Evolutionary conservation across 2,113 vertebrate species (phyloP).

Genomic region (Tachysurus vachellii): DNA sequence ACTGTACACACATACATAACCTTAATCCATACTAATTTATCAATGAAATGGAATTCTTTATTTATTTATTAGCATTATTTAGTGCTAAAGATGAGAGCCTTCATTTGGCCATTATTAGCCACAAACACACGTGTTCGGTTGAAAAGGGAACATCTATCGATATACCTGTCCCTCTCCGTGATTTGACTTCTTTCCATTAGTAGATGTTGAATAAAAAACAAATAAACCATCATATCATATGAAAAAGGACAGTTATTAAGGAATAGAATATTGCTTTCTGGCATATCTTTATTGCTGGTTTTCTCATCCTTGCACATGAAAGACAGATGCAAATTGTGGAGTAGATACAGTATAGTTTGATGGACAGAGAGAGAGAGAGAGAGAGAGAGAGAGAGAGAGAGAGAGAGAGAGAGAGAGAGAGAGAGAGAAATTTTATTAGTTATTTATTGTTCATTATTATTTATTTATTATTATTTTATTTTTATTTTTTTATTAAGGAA

Average conservation of each 20-base stretch:
- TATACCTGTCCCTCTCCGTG: background rate
- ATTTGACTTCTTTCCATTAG: background rate
- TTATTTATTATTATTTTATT: no score
- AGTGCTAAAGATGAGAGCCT: conserved; percentile 29
- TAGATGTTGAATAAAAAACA: background rate
- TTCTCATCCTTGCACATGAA: background rate
- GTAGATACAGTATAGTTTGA: background rate
- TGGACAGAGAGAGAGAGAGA: background rate
- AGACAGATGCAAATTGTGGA: background rate
- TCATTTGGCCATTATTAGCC: conserved; percentile 7
- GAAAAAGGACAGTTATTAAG: background rate
- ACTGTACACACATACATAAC: no score
- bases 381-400: no score
- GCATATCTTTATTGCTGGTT: background rate
- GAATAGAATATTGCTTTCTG: background rate
- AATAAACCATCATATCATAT: background rate
- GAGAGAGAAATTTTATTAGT: no score
- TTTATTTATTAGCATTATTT: no score
- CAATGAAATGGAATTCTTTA: no score
- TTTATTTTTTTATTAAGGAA: no score
- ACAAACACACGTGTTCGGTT: background rate
- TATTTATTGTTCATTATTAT: no score
- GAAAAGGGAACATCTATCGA: background rate
- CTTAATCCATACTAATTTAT: no score
- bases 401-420: no score